A percentile compares a stretch with the other conserved stretches of the same genome.
phyloP scores from a whole-genome alignment of 2,113 vertebrate species.

The Sakesphorus luctuosus region DNA sequence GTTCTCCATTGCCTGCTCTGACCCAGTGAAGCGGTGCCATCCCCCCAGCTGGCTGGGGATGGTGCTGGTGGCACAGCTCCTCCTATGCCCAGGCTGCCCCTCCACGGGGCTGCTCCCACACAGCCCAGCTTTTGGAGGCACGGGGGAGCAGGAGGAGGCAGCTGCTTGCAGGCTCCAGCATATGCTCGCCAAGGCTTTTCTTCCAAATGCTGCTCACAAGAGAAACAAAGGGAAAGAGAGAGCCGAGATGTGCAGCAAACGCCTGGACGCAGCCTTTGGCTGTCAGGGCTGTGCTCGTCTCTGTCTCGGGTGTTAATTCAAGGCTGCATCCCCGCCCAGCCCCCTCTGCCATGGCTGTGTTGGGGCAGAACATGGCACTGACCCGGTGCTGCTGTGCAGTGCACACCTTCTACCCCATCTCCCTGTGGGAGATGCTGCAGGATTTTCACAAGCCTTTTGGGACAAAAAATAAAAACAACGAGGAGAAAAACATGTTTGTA shows the following conservation, averaged over 20 bases:
- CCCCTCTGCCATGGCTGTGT: fast-evolving
- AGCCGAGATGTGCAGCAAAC: neutral
- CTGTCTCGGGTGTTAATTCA: neutral
- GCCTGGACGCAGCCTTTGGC: neutral
- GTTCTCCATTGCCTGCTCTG: neutral
- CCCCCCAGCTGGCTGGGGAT: fast-evolving
- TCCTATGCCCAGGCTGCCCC: neutral
- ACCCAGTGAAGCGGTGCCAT: neutral
- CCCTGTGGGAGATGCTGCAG: neutral
- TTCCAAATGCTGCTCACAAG: neutral
- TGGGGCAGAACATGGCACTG: neutral
- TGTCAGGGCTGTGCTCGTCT: neutral
- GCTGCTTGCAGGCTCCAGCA: neutral
- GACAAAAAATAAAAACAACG: neutral
- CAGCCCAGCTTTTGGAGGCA: neutral
- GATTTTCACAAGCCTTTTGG: neutral
- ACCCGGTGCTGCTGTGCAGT: neutral
- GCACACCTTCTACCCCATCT: fast-evolving
- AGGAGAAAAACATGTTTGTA: neutral
- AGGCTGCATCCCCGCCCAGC: neutral
- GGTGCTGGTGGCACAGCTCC: neutral
- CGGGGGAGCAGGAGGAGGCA: neutral
- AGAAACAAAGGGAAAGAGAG: slow-evolving; percentile 24
- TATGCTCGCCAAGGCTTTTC: neutral
- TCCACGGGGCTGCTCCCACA: neutral